Evolutionary conservation across 2,113 vertebrate species (phyloP).

Genomic region (Chaetura pelagica): DNA sequence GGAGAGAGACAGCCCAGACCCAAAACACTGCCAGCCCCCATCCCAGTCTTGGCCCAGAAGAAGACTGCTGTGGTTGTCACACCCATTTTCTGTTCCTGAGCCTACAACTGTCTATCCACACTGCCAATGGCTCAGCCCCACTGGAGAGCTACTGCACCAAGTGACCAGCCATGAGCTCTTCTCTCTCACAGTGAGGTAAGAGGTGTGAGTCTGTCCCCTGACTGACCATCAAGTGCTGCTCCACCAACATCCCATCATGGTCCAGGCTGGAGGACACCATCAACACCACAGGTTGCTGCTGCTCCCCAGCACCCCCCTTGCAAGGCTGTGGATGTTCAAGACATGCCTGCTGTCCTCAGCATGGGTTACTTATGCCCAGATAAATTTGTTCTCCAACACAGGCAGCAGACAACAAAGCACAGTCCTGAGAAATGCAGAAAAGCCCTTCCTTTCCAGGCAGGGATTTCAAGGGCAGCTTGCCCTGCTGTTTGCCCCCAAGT

Average conservation of each 20-base stretch:
- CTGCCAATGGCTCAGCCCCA: fast-evolving
- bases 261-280: background rate
- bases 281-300: background rate
- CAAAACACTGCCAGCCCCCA: fast-evolving
- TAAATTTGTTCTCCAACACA: background rate
- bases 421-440: background rate
- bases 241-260: background rate
- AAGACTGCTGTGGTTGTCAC: fast-evolving
- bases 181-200: background rate
- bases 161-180: background rate
- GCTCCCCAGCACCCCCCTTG: background rate
- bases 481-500: background rate
- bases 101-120: fast-evolving
- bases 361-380: background rate
- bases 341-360: fast-evolving
- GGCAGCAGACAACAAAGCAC: background rate
- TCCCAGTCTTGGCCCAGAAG: background rate
- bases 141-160: fast-evolving
- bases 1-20: background rate
- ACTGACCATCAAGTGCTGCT: background rate
- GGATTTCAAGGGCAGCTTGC: background rate
- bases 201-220: background rate
- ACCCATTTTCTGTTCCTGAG: background rate
- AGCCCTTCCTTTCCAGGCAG: background rate
- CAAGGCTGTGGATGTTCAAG: background rate